Evolutionary conservation across 2,888 invertebrate genomes (phyloP), one percentile per base, ranked within the genome.

Genomic region (Chironomus tentans): DNA sequence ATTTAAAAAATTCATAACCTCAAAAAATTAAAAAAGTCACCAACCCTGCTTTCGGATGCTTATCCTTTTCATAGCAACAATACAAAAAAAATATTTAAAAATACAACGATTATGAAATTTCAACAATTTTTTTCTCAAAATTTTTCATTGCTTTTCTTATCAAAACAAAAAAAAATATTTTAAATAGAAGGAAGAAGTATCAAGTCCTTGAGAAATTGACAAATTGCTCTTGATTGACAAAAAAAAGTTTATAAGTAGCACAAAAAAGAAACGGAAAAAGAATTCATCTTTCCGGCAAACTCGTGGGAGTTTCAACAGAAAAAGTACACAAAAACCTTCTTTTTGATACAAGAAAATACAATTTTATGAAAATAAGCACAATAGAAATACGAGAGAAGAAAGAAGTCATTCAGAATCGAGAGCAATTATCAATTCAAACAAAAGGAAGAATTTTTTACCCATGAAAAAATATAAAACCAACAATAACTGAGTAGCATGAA

Each of bases 151-250:
- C 38, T 38, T 38, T 38, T 38, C 38, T 38, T 38, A 38, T 38
- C 38, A 38, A 38, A 13, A 22, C 7, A 65, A 38, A 38, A 65
- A 21, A 21, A 22, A 24, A 10, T 2, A 24, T 12, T 7, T 21
- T 24, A 21, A 65, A 65, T 21, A 18, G 65, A 10, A 18, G 21
- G 24, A 10, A 65, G 10, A 65, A 18, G 21, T 65, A 65, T 65
- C 65, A 65, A 65, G 21, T 22, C 65, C 62, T 62, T 21, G 21
- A 24, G 18, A 65, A 65, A 24, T 65, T 65, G 65, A 65, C 22
- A 65, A 65, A 65, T 65, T 65, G 65, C 65, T 65, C 65, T 65
- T 65, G 65, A 65, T 56, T 15, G 24, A 24, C 65, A 24, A 65
- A 13, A 65, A 22, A 65, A 65, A 65, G 13, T 65, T 65, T 65